Conservation (phyloP, 2,113 vertebrate species). For the Tylochromis polylepis region DNA sequence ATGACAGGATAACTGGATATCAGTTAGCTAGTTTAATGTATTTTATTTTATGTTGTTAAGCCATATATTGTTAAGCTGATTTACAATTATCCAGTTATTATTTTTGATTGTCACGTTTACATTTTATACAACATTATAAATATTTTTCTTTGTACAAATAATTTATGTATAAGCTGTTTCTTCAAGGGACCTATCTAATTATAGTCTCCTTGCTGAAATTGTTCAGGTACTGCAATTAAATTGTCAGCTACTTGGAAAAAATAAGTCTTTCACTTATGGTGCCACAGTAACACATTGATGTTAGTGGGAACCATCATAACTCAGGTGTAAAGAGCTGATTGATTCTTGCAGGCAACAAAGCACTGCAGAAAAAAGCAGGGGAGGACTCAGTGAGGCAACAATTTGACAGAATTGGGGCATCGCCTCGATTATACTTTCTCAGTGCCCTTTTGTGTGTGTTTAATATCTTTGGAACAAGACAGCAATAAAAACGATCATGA, state of each 20-base stretch:
- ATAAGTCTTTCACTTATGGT: background rate
- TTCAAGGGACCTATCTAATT: background rate
- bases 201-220: background rate
- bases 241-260: background rate
- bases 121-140: background rate
- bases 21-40: background rate
- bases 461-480: constrained; percentile 42
- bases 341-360: constrained; percentile 60
- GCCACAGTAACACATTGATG: background rate
- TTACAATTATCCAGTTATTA: background rate
- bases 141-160: background rate
- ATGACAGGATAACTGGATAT: background rate
- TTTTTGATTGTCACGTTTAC: background rate
- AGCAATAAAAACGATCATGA: constrained; percentile 31
- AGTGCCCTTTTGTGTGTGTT: constrained; percentile 56
- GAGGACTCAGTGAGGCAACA: constrained; percentile 45
- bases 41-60: background rate
- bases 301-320: constrained; percentile 27
- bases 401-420: constrained; percentile 70
- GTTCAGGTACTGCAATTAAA: background rate
- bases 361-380: constrained; percentile 18
- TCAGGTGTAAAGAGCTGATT: constrained; percentile 56
- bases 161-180: background rate
- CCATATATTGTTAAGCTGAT: background rate
- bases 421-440: constrained; percentile 52